These are phyloP conservation scores for Melieria picta DNA, from an alignment of 2,888 invertebrate genomes.

Conservation along the genomic window DNA sequence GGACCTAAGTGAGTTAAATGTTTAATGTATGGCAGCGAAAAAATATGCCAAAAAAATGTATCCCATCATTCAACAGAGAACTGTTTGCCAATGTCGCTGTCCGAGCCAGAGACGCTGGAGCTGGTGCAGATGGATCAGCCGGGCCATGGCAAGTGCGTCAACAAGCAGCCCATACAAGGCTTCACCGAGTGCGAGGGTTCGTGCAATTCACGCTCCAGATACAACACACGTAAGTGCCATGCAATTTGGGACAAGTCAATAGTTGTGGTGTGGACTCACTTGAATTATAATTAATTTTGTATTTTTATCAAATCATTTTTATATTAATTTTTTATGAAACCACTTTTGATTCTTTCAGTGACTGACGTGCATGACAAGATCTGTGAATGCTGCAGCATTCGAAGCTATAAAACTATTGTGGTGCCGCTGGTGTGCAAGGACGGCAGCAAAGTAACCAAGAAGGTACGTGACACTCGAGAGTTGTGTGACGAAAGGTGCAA, in stretches of 20 bases:
- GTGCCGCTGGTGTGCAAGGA: conserved; percentile 67
- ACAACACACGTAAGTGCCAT: conserved; percentile 70
- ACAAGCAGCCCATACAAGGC: conserved; percentile 70
- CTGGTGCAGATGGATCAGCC: conserved; percentile 68
- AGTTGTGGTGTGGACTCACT: too few species aligned
- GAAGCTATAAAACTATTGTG: conserved; percentile 54
- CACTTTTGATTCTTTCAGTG: conserved; percentile 58
- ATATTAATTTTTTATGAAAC: too few species aligned
- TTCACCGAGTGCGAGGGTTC: conserved; percentile 78
- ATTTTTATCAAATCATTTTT: too few species aligned
- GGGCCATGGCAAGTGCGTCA: conserved; percentile 73
- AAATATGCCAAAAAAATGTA: too few species aligned
- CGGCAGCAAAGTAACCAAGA: conserved; percentile 54
- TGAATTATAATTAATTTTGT: too few species aligned
- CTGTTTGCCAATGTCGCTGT: conserved; percentile 70
- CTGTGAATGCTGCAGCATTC: conserved; percentile 72
- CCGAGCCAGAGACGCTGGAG: conserved; percentile 69
- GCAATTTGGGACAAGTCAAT: too few species aligned
- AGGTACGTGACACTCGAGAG: conserved; percentile 38
- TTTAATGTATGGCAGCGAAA: too few species aligned
- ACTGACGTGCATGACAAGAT: conserved; percentile 69
- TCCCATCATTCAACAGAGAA: conserved; percentile 63
- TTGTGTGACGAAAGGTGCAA: neutral
- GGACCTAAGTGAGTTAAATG: conserved; percentile 48
- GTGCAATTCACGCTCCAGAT: conserved; percentile 77